Conservation (phyloP, 2,888 invertebrate species). For the Yponomeuta plumbellus region DNA sequence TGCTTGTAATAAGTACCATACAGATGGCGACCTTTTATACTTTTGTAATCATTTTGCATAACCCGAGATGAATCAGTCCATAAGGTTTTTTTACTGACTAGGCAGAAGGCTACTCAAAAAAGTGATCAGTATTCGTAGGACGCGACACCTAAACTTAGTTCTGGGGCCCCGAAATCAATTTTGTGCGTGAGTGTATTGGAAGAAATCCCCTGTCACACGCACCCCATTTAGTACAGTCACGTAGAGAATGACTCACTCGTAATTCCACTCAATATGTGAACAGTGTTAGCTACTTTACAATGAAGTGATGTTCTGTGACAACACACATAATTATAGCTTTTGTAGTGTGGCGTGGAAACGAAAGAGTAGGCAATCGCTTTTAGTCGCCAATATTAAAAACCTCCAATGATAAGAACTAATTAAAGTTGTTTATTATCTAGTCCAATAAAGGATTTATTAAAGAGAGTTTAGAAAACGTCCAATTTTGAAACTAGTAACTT, state of each 20-base stretch:
- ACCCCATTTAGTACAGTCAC: conserved; percentile 53
- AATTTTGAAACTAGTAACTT: too few relatives aligned
- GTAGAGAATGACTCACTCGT: conserved; percentile 44
- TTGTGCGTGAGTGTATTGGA: conserved; percentile 46
- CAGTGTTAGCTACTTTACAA: conserved; percentile 18
- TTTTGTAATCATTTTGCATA: neutral
- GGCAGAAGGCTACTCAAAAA: neutral
- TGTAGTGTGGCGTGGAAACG: neutral
- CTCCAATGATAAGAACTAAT: too few relatives aligned
- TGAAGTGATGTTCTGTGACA: conserved; percentile 9
- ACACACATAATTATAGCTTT: conserved; percentile 14
- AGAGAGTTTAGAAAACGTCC: too few relatives aligned
- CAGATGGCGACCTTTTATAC: too few relatives aligned
- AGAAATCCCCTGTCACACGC: conserved; percentile 44
- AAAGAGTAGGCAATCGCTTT: too few relatives aligned
- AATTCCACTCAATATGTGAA: conserved; percentile 21
- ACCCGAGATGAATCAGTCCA: neutral
- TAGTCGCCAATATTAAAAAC: too few relatives aligned
- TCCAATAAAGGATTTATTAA: too few relatives aligned
- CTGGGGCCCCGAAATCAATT: conserved; percentile 35
- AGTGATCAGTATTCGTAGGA: conserved; percentile 9
- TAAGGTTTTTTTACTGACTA: neutral
- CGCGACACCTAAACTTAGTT: conserved; percentile 11
- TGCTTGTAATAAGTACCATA: too few relatives aligned
- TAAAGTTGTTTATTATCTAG: too few relatives aligned